Evolutionary conservation across 2,797 vertebrate species (phyloP).

Genomic region (Gambusia yucatana): DNA sequence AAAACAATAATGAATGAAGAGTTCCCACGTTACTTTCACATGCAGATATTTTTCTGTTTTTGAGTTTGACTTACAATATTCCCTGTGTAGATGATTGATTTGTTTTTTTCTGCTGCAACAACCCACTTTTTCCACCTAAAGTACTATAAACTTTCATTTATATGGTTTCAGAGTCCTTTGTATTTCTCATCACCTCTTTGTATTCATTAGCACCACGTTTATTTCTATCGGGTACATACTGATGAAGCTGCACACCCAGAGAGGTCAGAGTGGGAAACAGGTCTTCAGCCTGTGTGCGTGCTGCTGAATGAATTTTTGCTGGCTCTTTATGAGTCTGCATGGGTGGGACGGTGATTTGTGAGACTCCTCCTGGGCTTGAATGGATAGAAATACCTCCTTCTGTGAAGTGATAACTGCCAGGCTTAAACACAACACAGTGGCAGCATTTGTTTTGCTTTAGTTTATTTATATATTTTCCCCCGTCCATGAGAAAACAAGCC

Average conservation of each 20-base stretch:
- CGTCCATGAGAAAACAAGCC: conserved; percentile 49
- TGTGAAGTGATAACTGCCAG: conserved; percentile 56
- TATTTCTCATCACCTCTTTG: conserved; percentile 11
- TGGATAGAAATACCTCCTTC: conserved; percentile 60
- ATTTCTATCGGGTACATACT: conserved; percentile 65
- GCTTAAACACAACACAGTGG: conserved; percentile 59
- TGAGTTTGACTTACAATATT: background rate
- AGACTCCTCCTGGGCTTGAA: conserved; percentile 43
- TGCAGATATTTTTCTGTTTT: background rate
- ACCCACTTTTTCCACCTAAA: background rate
- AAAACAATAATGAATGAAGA: background rate
- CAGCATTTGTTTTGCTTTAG: conserved; percentile 60
- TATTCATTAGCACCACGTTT: conserved; percentile 37
- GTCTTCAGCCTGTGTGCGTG: conserved; percentile 36
- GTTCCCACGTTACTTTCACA: background rate
- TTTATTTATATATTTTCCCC: conserved; percentile 60
- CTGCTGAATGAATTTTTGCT: conserved; percentile 51
- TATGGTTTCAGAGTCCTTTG: conserved; percentile 1
- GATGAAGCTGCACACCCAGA: conserved; percentile 57
- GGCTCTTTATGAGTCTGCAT: conserved; percentile 40
- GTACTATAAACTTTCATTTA: background rate
- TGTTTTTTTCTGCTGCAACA: background rate
- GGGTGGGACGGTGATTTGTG: conserved; percentile 62
- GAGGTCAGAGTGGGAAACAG: conserved; percentile 33
- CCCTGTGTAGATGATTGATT: background rate